Base-by-base conservation (phyloP, 1,140 invertebrate species). In the Caenorhabditis latens region DNA sequence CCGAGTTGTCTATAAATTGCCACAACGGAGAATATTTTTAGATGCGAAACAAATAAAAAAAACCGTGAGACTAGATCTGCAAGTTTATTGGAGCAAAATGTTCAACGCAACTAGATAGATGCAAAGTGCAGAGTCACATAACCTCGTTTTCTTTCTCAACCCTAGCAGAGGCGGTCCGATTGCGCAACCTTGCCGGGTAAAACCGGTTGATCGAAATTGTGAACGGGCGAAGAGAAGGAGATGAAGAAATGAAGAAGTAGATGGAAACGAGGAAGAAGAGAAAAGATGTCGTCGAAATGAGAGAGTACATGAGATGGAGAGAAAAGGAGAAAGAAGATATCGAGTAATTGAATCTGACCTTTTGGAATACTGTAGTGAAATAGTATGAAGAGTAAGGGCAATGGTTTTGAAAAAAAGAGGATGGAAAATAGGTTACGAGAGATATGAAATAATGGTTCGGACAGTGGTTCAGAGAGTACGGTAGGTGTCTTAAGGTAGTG, bases 311-410 rank as follows among this genome's bases (percentile, higher is more conserved):
- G 42, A 32, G 61, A 63, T 11, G 9, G 40, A 8, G 61, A 24
- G 61, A 63, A 24, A 63, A n/a, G 46, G 65, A 48, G 63, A 42
- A 67, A 42, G 7, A 9, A 42, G 67, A 79, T 79, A 79, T 79
- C 71, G 71, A 79, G 71, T 79, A 79, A 50, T 79, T 79, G 43
- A 79, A 79, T 79, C 71, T 79, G 71, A 79, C 71, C 71, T 79
- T 79, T 79, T 79, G n/a, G 46, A 24, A 24, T 79, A 79, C 43
- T 50, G 67, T 75, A 75, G 43, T 19, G 21, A n/a, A 61, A n/a
- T 13, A 75, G 67, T 75, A 46, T 5, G 63, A n/a, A 32, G 42
- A n/a, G 42, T 46, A 75, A 46, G 65, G 67, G 9, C 16, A 75
- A 75, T 24, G 13, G 42, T n/a, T 71, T 46, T n/a, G 19, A 71